Percentiles rank a stretch among this genome's conserved stretches.
Evolutionary conservation across 1,140 invertebrate genomes (phyloP).

Genomic region (Lordiphosa stackelbergi): DNA sequence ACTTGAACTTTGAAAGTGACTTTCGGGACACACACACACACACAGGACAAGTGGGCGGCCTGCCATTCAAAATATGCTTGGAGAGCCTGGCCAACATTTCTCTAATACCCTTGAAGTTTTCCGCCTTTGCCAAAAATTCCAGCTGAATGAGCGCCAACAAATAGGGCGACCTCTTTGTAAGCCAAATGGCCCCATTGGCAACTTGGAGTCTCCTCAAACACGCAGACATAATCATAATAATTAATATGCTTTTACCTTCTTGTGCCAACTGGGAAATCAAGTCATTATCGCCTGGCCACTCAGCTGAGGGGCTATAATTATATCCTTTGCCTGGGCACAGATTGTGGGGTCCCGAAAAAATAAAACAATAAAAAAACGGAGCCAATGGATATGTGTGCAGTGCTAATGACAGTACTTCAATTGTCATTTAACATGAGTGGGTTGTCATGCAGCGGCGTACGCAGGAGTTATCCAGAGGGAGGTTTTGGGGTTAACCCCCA

Average conservation of each 20-base stretch:
- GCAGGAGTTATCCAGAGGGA: too few species aligned
- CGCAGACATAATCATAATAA: conserved; percentile 51
- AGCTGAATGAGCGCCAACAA: conserved; percentile 32
- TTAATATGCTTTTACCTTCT: conserved; percentile 52
- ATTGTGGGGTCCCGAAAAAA: conserved; percentile 30
- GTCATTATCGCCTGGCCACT: conserved; percentile 58
- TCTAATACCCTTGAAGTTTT: conserved; percentile 61
- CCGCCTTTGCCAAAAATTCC: conserved; percentile 60
- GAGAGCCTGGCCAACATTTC: conserved; percentile 52
- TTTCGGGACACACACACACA: conserved; percentile 25
- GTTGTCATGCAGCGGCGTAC: too few species aligned
- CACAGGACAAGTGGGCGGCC: conserved; percentile 1
- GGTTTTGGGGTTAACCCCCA: too few species aligned
- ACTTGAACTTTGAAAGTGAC: conserved; percentile 65
- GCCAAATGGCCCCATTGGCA: conserved; percentile 15
- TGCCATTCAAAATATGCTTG: conserved; percentile 57
- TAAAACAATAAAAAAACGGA: conserved; percentile 1
- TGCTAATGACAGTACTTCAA: conserved; percentile 41
- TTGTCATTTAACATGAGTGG: conserved; percentile 26
- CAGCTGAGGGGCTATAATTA: conserved; percentile 48
- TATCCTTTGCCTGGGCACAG: conserved; percentile 35
- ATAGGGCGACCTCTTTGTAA: conserved; percentile 1
- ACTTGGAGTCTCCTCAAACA: conserved; percentile 23
- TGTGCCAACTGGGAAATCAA: conserved; percentile 47
- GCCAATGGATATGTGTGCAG: conserved; percentile 23